Conservation (phyloP, 2,888 invertebrate genomes). For the Drosophila histrio region DNA sequence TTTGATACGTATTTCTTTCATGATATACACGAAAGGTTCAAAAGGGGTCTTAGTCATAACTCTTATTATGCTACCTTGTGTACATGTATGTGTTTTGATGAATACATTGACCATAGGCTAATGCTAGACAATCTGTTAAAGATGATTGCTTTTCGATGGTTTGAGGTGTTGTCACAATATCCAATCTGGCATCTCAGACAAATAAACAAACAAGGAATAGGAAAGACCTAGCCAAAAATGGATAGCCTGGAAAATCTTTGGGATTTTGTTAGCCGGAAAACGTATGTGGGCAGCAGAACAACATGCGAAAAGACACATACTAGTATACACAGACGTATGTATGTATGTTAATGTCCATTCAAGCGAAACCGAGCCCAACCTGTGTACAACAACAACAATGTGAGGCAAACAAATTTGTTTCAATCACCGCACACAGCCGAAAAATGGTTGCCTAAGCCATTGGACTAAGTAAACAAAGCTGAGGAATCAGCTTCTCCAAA, state of each 20-base stretch:
- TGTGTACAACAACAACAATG: conserved; percentile 26
- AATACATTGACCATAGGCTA: conserved; percentile 15
- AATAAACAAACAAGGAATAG: conserved; percentile 40
- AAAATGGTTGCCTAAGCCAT: conserved; percentile 51
- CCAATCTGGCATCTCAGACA: conserved; percentile 46
- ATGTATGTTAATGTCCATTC: conserved; percentile 6
- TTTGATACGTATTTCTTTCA: too few relatives aligned
- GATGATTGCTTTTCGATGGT: conserved; percentile 8
- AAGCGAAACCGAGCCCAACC: conserved; percentile 10
- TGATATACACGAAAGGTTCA: not conserved
- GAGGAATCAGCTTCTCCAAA: conserved; percentile 12
- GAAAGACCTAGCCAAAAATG: conserved; percentile 3
- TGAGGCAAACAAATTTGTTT: conserved; percentile 63
- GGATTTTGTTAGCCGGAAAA: conserved; percentile 43
- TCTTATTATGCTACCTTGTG: not conserved
- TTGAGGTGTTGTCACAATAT: conserved; percentile 49
- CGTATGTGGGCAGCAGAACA: conserved; percentile 17
- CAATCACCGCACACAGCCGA: conserved; percentile 59
- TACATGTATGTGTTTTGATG: not conserved
- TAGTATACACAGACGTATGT: not conserved
- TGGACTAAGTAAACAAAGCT: conserved; percentile 46
- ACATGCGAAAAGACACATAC: not conserved
- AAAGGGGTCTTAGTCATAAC: not conserved
- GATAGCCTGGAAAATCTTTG: conserved; percentile 37
- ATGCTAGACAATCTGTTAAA: conserved; percentile 27